A percentile compares a stretch with the other conserved stretches of the same genome.
Evolutionary conservation across 2,888 invertebrate species (phyloP).

Genomic region (Hemicrepidius hirtus): DNA sequence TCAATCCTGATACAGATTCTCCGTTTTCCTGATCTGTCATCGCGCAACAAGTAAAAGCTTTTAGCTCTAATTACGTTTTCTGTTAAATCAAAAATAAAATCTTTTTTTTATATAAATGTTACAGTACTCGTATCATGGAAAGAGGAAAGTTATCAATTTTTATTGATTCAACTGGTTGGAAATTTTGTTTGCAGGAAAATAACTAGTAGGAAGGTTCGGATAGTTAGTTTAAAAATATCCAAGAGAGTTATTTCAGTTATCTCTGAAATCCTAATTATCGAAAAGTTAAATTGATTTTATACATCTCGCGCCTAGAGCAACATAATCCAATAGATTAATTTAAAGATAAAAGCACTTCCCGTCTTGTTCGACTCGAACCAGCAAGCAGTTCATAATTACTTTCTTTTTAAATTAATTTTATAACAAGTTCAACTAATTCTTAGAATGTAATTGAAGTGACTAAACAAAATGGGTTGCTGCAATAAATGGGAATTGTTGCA

Average conservation of each 20-base stretch:
- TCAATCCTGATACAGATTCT: conserved; percentile 11
- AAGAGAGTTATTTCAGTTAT: conserved; percentile 4
- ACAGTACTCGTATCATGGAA: too few species aligned
- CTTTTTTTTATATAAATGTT: not conserved
- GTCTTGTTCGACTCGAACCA: conserved; percentile 2
- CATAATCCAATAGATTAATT: conserved; percentile 29
- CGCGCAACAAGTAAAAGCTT: conserved; percentile 42
- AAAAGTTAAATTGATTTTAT: conserved; percentile 30
- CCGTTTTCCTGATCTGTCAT: conserved; percentile 36
- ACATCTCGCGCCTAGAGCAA: conserved; percentile 22
- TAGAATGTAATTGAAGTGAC: conserved; percentile 15
- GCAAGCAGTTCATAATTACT: not conserved
- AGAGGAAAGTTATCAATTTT: too few species aligned
- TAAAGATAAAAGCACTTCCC: conserved; percentile 14
- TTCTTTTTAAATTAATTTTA: conserved; percentile 1
- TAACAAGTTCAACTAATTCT: conserved; percentile 14
- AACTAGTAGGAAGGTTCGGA: not conserved
- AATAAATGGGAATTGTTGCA: not conserved
- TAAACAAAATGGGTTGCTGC: not conserved
- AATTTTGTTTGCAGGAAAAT: not conserved
- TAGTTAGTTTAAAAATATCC: conserved; percentile 9
- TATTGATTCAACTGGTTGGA: too few species aligned
- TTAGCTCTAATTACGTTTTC: conserved; percentile 41
- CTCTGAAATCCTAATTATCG: conserved; percentile 27
- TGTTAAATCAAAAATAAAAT: conserved; percentile 32